Base-by-base conservation (phyloP, 2,888 invertebrate genomes). In the Temnothorax ravouxi region DNA sequence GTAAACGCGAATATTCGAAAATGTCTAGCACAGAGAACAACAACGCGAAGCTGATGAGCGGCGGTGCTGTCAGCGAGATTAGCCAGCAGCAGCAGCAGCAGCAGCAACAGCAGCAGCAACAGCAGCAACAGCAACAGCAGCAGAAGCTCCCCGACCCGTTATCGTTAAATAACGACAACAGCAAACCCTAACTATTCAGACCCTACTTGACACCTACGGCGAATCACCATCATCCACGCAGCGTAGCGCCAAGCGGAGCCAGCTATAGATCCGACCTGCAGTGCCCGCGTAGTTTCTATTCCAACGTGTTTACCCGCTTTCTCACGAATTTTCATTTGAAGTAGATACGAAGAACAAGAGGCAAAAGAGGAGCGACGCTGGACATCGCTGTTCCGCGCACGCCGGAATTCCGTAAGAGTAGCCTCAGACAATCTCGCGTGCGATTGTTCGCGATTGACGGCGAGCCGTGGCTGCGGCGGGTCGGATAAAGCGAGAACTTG, bases 101-200 rank as follows among this genome's bases (percentile, higher is more conserved):
- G 15, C 83, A 83, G 38, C 83, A 81, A 86, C 91, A 90, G 69
- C 86, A 87, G 3, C 87, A 87, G 18, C 83, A 86, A 11, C 85
- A 85, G 25, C 92, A 92, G 18, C 85, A 85, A 38, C 92, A 92
- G 56, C 90, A 92, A 67, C 92, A 92, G 52, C 90, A 85, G 38
- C 92, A 92, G 61, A 94, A 94, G 80, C 91, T 94, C 80, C 88
- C 92, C 87, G 94, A 94, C 71, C 89, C 93, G 83, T 87, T 94
- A 84, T 92, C 94, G 80, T 91, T 94, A 75, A 94, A 94, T 91
- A 95, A 94, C 87, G 94, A 95, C 91, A 94, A 93, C 89, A 93
- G 93, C 90, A 95, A 95, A 93, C 94, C 95, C 94, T 95, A 95
- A 95, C 94, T 95, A 92, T 95, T 94, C 94, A 94, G 94, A 93